These are phyloP conservation scores for Pipra filicauda DNA, from an alignment of 2,113 vertebrate genomes.

Conservation along the genomic window DNA sequence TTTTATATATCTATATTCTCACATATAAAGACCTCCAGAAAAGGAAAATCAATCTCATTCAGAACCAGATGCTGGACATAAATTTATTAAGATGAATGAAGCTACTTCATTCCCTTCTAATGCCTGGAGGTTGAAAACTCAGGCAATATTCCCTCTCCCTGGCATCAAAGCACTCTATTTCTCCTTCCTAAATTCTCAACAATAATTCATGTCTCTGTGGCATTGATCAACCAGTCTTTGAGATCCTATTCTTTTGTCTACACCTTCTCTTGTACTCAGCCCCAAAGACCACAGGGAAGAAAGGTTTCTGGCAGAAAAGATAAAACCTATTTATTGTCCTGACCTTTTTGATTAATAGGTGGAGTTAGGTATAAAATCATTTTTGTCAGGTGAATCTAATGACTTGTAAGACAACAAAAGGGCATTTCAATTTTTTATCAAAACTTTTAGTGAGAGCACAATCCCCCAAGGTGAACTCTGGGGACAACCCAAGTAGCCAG, in stretches of 20 bases:
- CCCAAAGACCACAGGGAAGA: neutral
- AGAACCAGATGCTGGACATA: neutral
- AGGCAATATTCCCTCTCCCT: neutral
- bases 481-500: neutral
- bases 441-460: neutral
- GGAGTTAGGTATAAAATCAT: neutral
- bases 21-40: neutral
- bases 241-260: neutral
- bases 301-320: conserved; percentile 2
- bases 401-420: conserved; percentile 14
- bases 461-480: neutral
- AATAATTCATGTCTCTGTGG: neutral
- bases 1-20: neutral
- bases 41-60: neutral
- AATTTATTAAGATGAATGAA: neutral
- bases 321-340: neutral
- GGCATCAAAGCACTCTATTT: neutral
- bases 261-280: neutral
- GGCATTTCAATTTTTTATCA: conserved; percentile 20
- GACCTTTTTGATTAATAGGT: conserved; percentile 21
- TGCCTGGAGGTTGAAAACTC: neutral
- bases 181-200: neutral
- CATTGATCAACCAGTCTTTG: neutral
- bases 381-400: neutral
- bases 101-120: neutral